Evolutionary conservation across 2,888 invertebrate genomes (phyloP).

Genomic region (Prenolepis imparis): DNA sequence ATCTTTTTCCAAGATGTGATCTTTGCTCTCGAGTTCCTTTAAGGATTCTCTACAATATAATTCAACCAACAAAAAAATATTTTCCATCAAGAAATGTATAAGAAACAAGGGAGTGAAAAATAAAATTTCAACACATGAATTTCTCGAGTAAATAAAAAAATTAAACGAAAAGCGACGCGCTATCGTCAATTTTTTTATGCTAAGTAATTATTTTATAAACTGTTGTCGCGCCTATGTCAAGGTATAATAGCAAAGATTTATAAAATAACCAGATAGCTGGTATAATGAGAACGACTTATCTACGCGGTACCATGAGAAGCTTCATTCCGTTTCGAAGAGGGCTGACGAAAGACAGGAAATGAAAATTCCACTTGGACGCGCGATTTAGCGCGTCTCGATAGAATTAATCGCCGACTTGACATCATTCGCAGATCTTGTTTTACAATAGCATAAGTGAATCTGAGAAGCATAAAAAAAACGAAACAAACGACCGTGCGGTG

Average conservation of each 20-base stretch:
- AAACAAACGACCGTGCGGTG: neutral
- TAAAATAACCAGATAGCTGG: neutral
- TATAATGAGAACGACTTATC: conserved; percentile 28
- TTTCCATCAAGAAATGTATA: neutral
- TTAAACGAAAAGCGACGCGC: neutral
- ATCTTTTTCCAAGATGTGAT: neutral
- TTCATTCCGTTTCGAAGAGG: conserved; percentile 17
- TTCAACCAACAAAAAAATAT: conserved; percentile 5
- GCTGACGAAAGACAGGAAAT: conserved; percentile 27
- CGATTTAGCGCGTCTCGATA: conserved; percentile 30
- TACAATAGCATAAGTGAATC: neutral
- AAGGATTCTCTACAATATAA: neutral
- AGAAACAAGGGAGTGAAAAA: neutral
- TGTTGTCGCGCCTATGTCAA: neutral
- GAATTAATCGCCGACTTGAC: conserved; percentile 25
- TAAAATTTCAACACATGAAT: neutral
- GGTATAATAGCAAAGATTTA: neutral
- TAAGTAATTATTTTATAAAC: neutral
- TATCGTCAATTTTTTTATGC: neutral
- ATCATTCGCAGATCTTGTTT: conserved; percentile 2
- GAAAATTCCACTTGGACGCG: conserved; percentile 37
- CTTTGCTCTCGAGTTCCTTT: neutral
- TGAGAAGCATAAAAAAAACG: neutral
- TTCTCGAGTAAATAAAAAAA: neutral
- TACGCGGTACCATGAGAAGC: neutral